Conservation (phyloP, 2,888 invertebrate genomes). For the Drosophila mimetica region DNA sequence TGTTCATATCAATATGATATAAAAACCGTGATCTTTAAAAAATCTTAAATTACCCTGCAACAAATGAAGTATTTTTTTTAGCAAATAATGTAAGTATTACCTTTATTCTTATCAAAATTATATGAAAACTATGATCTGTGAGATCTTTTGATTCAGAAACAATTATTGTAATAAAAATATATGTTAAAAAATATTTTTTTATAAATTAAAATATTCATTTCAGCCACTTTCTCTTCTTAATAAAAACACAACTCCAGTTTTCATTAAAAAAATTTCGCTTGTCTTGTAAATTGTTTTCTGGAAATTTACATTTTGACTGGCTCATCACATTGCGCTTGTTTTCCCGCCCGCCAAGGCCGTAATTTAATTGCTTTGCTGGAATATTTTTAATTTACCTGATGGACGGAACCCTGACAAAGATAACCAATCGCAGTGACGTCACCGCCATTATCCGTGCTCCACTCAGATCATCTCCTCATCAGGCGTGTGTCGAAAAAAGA, state of each 20-base stretch:
- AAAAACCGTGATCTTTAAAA: no score
- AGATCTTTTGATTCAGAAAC: no score
- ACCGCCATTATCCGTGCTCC: constrained; percentile 14
- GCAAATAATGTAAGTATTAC: no score
- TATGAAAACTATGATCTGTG: no score
- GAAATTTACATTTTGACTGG: constrained; percentile 45
- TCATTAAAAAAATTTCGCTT: constrained; percentile 7
- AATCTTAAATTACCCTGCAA: no score
- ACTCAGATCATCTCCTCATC: constrained; percentile 34
- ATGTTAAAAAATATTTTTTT: no score
- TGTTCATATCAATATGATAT: no score
- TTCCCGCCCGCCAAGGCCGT: neutral
- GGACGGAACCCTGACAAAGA: constrained; percentile 16
- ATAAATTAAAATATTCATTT: neutral
- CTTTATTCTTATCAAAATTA: no score
- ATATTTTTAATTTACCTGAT: constrained; percentile 51
- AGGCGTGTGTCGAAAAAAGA: constrained; percentile 25
- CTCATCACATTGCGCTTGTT: constrained; percentile 29
- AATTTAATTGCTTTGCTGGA: constrained; percentile 34
- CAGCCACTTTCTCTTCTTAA: neutral
- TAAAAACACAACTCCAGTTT: neutral
- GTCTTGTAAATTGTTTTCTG: constrained; percentile 22
- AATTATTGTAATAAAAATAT: no score
- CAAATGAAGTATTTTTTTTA: no score
- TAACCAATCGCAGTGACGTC: constrained; percentile 19